A percentile compares a stretch with the other conserved stretches of the same genome.
Conservation (phyloP, 2,888 invertebrate genomes). For the Teleiodes luculella region DNA sequence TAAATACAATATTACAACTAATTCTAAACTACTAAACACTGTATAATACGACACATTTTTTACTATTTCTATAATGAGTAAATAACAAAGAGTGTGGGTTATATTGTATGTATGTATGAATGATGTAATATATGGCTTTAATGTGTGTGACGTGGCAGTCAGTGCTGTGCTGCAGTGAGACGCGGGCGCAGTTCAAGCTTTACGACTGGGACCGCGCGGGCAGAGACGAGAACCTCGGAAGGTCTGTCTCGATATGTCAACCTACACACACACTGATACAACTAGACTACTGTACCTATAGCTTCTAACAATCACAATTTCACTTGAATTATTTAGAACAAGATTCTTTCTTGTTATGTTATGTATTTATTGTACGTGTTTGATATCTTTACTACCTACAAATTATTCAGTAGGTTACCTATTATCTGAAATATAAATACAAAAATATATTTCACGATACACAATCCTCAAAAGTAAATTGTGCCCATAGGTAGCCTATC, state of each 20-base stretch:
- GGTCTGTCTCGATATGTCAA: constrained; percentile 78
- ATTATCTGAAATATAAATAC: no score
- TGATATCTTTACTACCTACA: neutral
- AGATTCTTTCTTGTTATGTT: neutral
- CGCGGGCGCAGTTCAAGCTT: constrained; percentile 78
- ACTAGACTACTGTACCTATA: constrained; percentile 19
- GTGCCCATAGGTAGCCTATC: no score
- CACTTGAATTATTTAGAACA: constrained; percentile 1
- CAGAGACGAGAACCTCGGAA: constrained; percentile 95
- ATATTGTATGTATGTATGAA: constrained; percentile 5
- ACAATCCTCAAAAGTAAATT: no score
- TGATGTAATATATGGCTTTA: constrained; percentile 20
- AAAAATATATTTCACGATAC: no score
- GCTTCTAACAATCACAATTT: constrained; percentile 5
- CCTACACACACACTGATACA: constrained; percentile 5
- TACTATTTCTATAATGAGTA: neutral
- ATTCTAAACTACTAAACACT: neutral
- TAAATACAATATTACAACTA: neutral
- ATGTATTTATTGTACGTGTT: neutral
- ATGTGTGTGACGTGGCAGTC: constrained; percentile 62
- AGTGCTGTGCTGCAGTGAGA: constrained; percentile 55
- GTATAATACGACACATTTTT: constrained; percentile 7
- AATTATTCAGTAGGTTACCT: no score
- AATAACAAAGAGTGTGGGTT: neutral
- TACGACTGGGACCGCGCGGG: constrained; percentile 96